A percentile compares a stretch with the other conserved stretches of the same genome.
Evolutionary conservation across 2,888 invertebrate species (phyloP).

Genomic region (Patella pellucida): DNA sequence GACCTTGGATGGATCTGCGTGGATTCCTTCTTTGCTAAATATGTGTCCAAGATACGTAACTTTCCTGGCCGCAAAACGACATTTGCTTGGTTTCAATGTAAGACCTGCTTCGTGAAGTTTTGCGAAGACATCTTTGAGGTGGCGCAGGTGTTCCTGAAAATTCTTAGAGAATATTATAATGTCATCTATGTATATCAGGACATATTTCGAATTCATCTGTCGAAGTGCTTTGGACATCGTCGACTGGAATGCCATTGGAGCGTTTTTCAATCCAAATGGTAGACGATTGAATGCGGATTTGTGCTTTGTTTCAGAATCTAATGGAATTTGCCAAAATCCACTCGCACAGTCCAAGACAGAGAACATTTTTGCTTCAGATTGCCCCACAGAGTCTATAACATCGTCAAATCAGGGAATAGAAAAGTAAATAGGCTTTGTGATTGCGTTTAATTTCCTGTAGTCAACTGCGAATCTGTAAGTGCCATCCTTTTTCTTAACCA

Average conservation of each 20-base stretch:
- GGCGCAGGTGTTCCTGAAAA: conserved; percentile 36
- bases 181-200: conserved; percentile 43
- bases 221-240: conserved; percentile 33
- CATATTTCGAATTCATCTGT: conserved; percentile 39
- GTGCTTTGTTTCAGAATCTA: conserved; percentile 29
- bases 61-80: conserved; percentile 34
- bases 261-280: conserved; percentile 42
- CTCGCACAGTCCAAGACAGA: conserved; percentile 31
- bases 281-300: conserved; percentile 40
- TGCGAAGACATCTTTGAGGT: conserved; percentile 34
- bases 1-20: conserved; percentile 30
- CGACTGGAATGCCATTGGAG: conserved; percentile 35
- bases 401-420: conserved; percentile 35
- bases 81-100: conserved; percentile 38
- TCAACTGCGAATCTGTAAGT: conserved; percentile 36
- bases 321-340: conserved; percentile 33
- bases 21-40: conserved; percentile 35
- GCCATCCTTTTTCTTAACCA: no score
- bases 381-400: conserved; percentile 34
- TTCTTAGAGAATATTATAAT: conserved; percentile 35
- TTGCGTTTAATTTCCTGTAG: conserved; percentile 33
- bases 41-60: conserved; percentile 40
- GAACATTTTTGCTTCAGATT: conserved; percentile 25
- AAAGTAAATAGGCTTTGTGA: conserved; percentile 33
- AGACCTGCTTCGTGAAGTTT: conserved; percentile 33